phyloP scores from a whole-genome alignment of 2,888 invertebrate species.

The Tenodera sinensis region DNA sequence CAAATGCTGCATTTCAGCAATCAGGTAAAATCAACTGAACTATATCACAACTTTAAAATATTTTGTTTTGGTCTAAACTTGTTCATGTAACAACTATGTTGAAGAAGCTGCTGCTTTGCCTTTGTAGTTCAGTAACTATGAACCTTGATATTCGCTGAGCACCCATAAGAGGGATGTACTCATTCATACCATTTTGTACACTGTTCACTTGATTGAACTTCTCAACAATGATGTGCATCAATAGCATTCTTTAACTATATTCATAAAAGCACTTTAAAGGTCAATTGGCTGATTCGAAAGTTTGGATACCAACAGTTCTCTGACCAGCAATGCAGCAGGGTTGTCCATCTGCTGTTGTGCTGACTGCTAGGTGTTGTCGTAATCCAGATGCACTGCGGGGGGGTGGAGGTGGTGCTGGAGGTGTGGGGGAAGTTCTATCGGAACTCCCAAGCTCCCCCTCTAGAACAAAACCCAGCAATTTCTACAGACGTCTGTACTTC shows the following conservation, averaged over 20 bases:
- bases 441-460: slow-evolving; percentile 46
- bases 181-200: background rate
- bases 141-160: background rate
- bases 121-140: background rate
- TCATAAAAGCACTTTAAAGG: background rate
- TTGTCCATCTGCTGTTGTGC: background rate
- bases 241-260: background rate
- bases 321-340: background rate
- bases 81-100: background rate
- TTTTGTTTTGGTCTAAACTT: background rate
- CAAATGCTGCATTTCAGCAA: background rate
- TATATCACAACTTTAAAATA: background rate
- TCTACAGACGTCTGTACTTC: background rate
- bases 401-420: slow-evolving; percentile 39
- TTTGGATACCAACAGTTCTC: background rate
- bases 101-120: background rate
- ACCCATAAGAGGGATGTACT: background rate
- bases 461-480: slow-evolving; percentile 36
- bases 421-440: slow-evolving; percentile 48
- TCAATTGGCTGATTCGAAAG: slow-evolving; percentile 1
- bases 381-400: background rate
- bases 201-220: background rate
- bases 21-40: background rate
- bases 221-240: background rate
- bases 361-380: slow-evolving; percentile 16